These are phyloP conservation scores for Nycticryphes semicollaris DNA, from an alignment of 2,113 vertebrate genomes.

Conservation along the genomic window DNA sequence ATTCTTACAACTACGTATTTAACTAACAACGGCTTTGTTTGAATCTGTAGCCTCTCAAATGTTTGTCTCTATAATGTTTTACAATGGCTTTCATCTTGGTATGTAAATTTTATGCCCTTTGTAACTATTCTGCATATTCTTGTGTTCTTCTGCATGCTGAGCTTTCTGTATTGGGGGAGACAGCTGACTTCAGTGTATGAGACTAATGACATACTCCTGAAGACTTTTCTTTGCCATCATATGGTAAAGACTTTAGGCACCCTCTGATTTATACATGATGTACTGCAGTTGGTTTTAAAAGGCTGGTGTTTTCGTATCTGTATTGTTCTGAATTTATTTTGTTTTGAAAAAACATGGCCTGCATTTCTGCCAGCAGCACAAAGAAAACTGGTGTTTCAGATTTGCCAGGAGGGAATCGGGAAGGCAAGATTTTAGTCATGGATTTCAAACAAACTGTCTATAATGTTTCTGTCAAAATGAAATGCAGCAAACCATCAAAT, in stretches of 20 bases:
- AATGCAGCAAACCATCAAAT: conserved; percentile 42
- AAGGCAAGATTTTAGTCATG: background rate
- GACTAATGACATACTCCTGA: background rate
- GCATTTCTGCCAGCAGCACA: background rate
- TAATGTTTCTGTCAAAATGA: conserved; percentile 14
- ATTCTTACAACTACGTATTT: background rate
- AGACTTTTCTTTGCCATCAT: background rate
- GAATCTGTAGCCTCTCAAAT: background rate
- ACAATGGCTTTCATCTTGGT: background rate
- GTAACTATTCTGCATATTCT: background rate
- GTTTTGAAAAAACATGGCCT: background rate
- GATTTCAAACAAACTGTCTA: background rate
- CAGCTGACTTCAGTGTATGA: background rate
- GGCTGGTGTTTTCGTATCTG: background rate
- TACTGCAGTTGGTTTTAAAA: background rate
- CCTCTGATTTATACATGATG: background rate
- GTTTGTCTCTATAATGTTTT: background rate
- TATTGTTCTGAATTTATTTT: background rate
- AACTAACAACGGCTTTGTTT: background rate
- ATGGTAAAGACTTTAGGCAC: background rate
- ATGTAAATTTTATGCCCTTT: background rate
- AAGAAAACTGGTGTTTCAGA: background rate
- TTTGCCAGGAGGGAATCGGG: background rate
- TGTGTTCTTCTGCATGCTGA: background rate
- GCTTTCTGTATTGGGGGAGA: background rate